Base-by-base conservation (phyloP, 2,888 invertebrate species). In the Apotomis capreana region DNA sequence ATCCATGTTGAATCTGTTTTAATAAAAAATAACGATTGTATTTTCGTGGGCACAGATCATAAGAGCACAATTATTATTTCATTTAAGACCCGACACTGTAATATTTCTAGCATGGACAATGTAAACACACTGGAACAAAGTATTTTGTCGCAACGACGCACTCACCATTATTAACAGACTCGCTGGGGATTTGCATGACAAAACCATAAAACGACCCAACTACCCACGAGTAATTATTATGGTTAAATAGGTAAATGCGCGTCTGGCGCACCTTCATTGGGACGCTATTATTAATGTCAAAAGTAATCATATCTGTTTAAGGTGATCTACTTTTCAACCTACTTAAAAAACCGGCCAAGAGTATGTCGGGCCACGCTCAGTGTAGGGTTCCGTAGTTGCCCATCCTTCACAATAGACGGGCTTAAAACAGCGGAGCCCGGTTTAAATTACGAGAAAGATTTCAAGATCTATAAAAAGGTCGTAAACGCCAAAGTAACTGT, bases 151-250 rank as follows among this genome's bases (percentile, higher is more conserved):
- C 12, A 55, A 26, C 55, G 26, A 8, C 64, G 69, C 79, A 84
- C 78, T 85, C 86, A 85, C 82, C 83, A 80, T 81, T 78, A 87
- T 87, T 84, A 83, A 75, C 70, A 69, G 75, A 77, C 73, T 76
- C 83, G 76, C 79, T 62, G 60, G 83, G 80, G 83, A 85, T 83
- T 83, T 79, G 77, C 81, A 79, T 78, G 77, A 77, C 79, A 77
- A 78, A 73, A 73, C 77, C 52, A 65, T 70, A 75, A 65, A 26
- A 55, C 63, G 26, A 44, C 63, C 49, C 40, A 57, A 69, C 57
- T 70, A 70, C 63, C 63, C 69, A 40, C 58, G 44, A 37, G 36
- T 13, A 51, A 59, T 67, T 51, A 67, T 46, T 36, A 26, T 44
- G 12, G 12, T 36, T 1, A 40, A 9, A 40, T n/a, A 9, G 54